phyloP scores from a whole-genome alignment of 2,113 vertebrate genomes.

The Xiphophorus couchianus region DNA sequence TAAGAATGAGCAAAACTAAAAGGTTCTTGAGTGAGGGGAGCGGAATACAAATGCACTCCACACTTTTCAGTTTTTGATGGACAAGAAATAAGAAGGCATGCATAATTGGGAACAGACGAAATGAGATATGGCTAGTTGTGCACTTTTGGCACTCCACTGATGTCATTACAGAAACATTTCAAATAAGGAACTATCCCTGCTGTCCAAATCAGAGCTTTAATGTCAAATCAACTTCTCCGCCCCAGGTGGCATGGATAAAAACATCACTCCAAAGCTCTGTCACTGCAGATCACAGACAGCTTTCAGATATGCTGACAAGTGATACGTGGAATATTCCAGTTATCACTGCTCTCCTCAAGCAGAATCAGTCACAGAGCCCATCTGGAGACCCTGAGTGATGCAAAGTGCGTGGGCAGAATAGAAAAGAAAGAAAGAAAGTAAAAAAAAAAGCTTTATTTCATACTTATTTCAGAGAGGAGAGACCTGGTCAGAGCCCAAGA shows the following conservation, averaged over 20 bases:
- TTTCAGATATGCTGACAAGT: conserved; percentile 51
- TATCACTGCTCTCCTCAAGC: conserved; percentile 45
- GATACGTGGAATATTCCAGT: conserved; percentile 59
- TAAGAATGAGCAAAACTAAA: background rate
- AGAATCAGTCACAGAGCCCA: conserved; percentile 60
- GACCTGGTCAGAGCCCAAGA: conserved; percentile 23
- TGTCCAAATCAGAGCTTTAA: background rate
- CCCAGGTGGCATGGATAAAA: conserved; percentile 65
- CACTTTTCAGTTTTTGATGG: background rate
- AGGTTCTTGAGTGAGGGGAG: too few species aligned
- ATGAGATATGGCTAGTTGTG: background rate
- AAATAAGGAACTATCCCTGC: background rate
- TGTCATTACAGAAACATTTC: background rate
- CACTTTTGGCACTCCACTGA: background rate
- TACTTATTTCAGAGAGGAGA: conserved; percentile 51
- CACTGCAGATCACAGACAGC: conserved; percentile 54
- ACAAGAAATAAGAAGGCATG: background rate
- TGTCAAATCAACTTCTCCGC: conserved; percentile 15
- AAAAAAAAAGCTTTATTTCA: conserved; percentile 47
- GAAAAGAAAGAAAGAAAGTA: background rate
- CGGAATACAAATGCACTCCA: too few species aligned
- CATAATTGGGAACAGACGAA: background rate
- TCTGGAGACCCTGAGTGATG: conserved; percentile 72
- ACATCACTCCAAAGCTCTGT: conserved; percentile 55
- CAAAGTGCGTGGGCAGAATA: conserved; percentile 50